Percentiles rank a stretch among this genome's conserved stretches.
These are phyloP conservation scores for Macrostomum lignano DNA, from an alignment of 1,140 invertebrate species.

Conservation along the genomic window DNA sequence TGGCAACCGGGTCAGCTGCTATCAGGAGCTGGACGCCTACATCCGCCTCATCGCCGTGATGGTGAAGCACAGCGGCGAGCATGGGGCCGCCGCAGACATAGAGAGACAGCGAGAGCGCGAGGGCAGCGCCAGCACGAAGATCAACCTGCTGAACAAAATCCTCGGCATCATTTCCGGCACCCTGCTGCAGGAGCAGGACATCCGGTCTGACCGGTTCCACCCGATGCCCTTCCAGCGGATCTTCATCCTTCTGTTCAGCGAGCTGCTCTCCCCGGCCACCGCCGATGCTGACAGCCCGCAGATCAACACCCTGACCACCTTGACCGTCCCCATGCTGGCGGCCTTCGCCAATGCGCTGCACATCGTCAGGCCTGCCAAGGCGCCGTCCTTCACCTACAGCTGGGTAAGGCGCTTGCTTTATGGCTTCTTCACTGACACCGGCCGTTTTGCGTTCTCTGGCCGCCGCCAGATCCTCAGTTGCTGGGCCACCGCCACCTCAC, in stretches of 20 bases:
- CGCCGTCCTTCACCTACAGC: conserved; percentile 80
- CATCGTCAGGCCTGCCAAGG: conserved; percentile 57
- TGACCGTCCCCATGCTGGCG: neutral
- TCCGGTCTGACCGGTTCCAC: conserved; percentile 52
- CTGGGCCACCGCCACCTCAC: too few relatives aligned
- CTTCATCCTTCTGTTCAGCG: conserved; percentile 81
- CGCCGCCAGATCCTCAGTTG: too few relatives aligned
- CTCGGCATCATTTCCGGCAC: conserved; percentile 78
- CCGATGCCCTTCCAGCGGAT: conserved; percentile 87
- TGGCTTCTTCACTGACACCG: conserved; percentile 68
- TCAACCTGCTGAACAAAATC: conserved; percentile 80
- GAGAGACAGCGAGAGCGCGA: conserved; percentile 47
- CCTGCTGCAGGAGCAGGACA: conserved; percentile 71
- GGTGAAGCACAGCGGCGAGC: conserved; percentile 63
- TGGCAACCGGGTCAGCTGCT: too few relatives aligned
- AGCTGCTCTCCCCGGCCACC: conserved; percentile 66
- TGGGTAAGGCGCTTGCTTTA: conserved; percentile 92
- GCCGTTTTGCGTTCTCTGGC: too few relatives aligned
- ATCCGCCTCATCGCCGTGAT: conserved; percentile 68
- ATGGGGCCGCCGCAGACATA: too few relatives aligned
- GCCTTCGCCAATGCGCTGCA: conserved; percentile 32
- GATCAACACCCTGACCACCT: neutral
- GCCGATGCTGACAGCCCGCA: conserved; percentile 26
- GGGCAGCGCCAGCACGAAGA: conserved; percentile 38
- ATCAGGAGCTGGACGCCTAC: conserved; percentile 61